Evolutionary conservation across 2,888 invertebrate genomes (phyloP).

Genomic region (Drosophila dives): DNA sequence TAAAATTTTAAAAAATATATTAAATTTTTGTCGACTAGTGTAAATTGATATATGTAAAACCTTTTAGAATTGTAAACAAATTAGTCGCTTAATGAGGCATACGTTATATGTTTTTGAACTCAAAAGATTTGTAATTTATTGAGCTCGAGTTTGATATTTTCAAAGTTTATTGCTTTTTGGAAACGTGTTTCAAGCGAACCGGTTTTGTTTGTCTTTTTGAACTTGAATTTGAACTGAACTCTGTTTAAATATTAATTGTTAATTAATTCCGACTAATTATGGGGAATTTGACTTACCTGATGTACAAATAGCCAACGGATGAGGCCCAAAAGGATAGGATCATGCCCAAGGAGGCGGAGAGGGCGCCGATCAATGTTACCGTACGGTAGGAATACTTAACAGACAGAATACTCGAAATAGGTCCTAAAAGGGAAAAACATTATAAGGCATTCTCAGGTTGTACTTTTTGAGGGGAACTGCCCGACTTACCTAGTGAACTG

Average conservation of each 20-base stretch:
- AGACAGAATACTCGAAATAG: constrained; percentile 93
- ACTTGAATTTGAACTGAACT: constrained; percentile 6
- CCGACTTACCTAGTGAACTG: constrained; percentile 91
- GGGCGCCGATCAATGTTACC: constrained; percentile 93
- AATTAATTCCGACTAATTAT: not conserved
- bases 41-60: not conserved
- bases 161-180: not conserved
- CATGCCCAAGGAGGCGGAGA: constrained; percentile 93
- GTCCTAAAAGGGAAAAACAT: constrained; percentile 86
- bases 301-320: constrained; percentile 91
- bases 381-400: constrained; percentile 93
- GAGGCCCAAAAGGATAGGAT: constrained; percentile 92
- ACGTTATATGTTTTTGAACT: not conserved
- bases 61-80: not conserved
- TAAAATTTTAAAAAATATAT: not conserved
- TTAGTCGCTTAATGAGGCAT: not conserved
- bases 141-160: not conserved
- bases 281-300: constrained; percentile 88
- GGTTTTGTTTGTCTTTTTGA: not conserved
- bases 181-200: constrained; percentile 4
- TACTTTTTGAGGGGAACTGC: accelerated
- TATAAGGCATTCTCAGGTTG: not conserved
- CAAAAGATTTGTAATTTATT: not conserved
- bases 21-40: not conserved
- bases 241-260: not conserved